These are phyloP conservation scores for Cephalotes varians DNA, from an alignment of 2,888 invertebrate species.

Conservation along the genomic window DNA sequence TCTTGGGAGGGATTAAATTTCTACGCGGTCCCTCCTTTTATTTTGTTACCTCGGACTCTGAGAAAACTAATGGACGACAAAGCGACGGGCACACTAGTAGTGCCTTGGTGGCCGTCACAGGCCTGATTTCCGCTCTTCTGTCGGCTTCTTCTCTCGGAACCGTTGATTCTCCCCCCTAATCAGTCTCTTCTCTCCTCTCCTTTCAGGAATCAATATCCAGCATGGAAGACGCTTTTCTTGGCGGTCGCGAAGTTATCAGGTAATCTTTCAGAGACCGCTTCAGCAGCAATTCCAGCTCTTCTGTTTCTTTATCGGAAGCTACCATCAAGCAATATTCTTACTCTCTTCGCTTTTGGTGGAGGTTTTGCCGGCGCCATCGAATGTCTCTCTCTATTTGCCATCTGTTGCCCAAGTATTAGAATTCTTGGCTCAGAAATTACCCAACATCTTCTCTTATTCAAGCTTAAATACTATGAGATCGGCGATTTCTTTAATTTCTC, in stretches of 20 bases:
- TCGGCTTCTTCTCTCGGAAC: too few relatives aligned
- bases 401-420: neutral
- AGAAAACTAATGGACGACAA: too few relatives aligned
- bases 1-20: neutral
- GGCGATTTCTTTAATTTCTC: too few relatives aligned
- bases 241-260: neutral
- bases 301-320: neutral
- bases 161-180: too few relatives aligned
- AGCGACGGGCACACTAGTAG: neutral
- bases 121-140: too few relatives aligned
- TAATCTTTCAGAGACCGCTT: neutral
- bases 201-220: neutral
- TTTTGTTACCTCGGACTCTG: neutral
- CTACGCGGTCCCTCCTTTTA: neutral
- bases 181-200: too few relatives aligned
- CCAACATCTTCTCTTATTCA: neutral
- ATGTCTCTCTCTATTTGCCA: too few relatives aligned
- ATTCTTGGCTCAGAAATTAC: neutral
- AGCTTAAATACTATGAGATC: too few relatives aligned
- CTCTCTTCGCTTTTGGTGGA: neutral
- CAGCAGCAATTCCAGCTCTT: neutral
- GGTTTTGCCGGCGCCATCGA: neutral
- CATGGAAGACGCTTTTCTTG: neutral
- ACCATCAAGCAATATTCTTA: neutral
- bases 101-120: slow-evolving; percentile 11